Evolutionary conservation across 64 coral and sea anemone species (phyloP), one percentile per base, ranked within the genome.

Genomic region (Pocillopora damicornis): DNA sequence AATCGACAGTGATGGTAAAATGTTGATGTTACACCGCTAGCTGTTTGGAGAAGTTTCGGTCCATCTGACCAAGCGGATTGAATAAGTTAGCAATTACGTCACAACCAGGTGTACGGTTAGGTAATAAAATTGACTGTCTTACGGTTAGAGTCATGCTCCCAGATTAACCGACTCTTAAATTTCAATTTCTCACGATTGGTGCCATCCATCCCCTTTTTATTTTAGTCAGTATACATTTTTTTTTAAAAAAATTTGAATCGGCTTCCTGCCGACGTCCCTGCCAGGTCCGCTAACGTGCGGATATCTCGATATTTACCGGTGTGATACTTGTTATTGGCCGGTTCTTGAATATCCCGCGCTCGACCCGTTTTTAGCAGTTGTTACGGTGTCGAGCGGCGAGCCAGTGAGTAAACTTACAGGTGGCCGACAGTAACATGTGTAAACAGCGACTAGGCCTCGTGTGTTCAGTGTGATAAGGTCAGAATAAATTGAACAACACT

Each of bases 11-110:
- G 81, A 61, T 3, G 12, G 7, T 8, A 18, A 1, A 5, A 76
- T 77, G 75, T 77, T 83, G 82, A 75, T 85, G 89, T 65, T 76
- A 76, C n/a, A 15, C 37, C 37, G 89, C 89, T 69, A 57, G 83
- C 63, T 92, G 90, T 84, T 92, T 74, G 75, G 61, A 65, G 74
- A 79, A 85, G 57, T 85, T 66, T 16, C 35, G 23, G 81, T 20
- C 1, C 15, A 18, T 18, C 65, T 15, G 22, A 18, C 81, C 9
- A 15, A 16, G 65, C 86, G 16, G 65, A 79, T 68, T 87, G 75
- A 87, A 92, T 87, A 5, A 87, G 75, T 92, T 65, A 92, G 87
- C 83, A 92, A 92, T 92, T 86, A 92, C 90, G 86, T 92, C 90
- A 92, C 83, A 74, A 13, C 37, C 18, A 67, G 37, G 67, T 13